A percentile compares a stretch with the other conserved stretches of the same genome.
These are phyloP conservation scores for Hyposoter didymator DNA, from an alignment of 2,888 invertebrate species.

Conservation along the genomic window DNA sequence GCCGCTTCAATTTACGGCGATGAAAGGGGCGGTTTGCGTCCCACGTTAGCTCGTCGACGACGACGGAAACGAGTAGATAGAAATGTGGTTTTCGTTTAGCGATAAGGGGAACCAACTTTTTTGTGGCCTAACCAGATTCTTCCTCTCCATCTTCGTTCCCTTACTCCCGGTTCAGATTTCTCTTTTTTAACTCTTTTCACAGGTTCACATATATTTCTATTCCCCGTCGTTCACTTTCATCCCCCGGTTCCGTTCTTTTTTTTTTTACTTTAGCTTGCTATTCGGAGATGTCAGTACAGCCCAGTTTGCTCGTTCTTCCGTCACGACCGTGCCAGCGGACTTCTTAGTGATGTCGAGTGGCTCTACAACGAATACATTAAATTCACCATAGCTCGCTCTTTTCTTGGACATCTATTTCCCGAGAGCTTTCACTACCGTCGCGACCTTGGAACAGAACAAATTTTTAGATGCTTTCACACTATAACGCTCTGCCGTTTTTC, in stretches of 20 bases:
- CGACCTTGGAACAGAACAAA: neutral
- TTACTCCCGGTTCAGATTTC: neutral
- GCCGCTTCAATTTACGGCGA: conserved; percentile 70
- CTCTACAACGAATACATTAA: conserved; percentile 73
- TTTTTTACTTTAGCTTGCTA: conserved; percentile 17
- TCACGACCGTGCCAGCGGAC: conserved; percentile 21
- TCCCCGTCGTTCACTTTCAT: conserved; percentile 48
- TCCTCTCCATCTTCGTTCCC: conserved; percentile 12
- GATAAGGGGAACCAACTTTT: conserved; percentile 50
- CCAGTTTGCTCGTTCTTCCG: conserved; percentile 13
- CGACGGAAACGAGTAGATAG: conserved; percentile 71
- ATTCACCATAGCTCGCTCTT: conserved; percentile 48
- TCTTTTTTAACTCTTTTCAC: neutral
- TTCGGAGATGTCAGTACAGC: conserved; percentile 12
- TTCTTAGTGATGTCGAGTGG: conserved; percentile 40
- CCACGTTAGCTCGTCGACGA: conserved; percentile 40
- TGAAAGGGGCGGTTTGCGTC: conserved; percentile 54
- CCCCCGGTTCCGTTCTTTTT: conserved; percentile 10
- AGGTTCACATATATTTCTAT: neutral
- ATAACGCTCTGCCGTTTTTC: neutral
- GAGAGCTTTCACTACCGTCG: neutral
- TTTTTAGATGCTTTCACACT: neutral
- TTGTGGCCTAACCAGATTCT: conserved; percentile 22
- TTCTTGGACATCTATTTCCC: conserved; percentile 3
- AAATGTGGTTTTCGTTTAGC: conserved; percentile 58